phyloP scores from a whole-genome alignment of 2,113 vertebrate species.

The Engystomops pustulosus region DNA sequence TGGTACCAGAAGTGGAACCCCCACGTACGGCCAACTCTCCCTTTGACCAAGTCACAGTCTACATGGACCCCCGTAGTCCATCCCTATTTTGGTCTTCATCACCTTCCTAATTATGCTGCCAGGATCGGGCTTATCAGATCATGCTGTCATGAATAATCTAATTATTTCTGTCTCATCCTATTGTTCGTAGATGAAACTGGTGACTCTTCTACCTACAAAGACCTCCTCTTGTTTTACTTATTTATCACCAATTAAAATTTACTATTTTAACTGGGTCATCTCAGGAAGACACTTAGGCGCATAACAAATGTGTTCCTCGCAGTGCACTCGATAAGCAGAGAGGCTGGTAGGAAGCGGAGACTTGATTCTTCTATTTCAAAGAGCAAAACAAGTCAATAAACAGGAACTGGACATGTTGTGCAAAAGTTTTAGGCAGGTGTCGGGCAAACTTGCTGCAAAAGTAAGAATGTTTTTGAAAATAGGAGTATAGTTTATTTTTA shows the following conservation, averaged over 20 bases:
- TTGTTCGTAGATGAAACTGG: neutral
- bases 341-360: neutral
- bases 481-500: too few relatives aligned
- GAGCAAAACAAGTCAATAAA: neutral
- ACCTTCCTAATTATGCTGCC: neutral
- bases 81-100: neutral
- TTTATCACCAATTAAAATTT: slow-evolving; percentile 15
- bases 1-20: too few relatives aligned
- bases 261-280: neutral
- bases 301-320: neutral
- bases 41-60: too few relatives aligned
- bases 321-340: neutral
- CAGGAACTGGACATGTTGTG: too few relatives aligned
- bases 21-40: too few relatives aligned
- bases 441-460: too few relatives aligned
- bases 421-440: too few relatives aligned
- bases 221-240: neutral
- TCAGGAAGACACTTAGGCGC: neutral
- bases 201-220: neutral
- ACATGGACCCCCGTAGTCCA: neutral
- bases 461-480: too few relatives aligned
- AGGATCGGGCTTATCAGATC: neutral
- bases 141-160: too few relatives aligned
- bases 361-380: neutral
- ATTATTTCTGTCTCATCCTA: neutral